Percentiles rank a stretch among this genome's conserved stretches.
phyloP scores from a whole-genome alignment of 2,797 vertebrate genomes.

The Myiotriccus ornatus region DNA sequence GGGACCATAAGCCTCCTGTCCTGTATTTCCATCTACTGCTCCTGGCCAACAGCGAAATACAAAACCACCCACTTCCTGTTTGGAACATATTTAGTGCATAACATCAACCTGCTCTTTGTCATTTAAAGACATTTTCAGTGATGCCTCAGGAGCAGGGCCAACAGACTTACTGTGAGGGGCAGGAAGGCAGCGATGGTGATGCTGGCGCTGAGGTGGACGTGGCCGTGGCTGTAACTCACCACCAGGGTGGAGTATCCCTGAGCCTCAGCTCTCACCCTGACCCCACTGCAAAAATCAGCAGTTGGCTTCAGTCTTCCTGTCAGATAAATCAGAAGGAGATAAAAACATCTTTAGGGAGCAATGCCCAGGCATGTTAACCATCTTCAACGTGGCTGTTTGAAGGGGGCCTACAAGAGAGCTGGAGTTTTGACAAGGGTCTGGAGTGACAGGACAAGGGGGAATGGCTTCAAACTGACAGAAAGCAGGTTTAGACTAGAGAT shows the following conservation, averaged over 20 bases:
- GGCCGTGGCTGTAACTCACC: conserved; percentile 78
- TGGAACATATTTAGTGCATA: no score
- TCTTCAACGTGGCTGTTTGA: neutral
- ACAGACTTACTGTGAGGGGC: conserved; percentile 83
- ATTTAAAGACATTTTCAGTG: neutral
- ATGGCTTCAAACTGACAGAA: neutral
- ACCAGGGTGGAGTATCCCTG: conserved; percentile 78
- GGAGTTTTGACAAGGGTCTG: neutral
- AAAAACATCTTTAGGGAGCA: neutral
- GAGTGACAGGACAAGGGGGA: neutral
- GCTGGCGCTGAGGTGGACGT: conserved; percentile 84
- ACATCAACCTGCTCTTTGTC: neutral
- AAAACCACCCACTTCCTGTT: neutral
- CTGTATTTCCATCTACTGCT: neutral
- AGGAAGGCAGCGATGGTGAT: conserved; percentile 89
- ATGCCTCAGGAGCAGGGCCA: neutral
- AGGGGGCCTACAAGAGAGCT: neutral
- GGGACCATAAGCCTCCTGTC: neutral
- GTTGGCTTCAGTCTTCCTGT: conserved; percentile 71
- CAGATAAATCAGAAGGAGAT: neutral
- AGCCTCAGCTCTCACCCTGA: conserved; percentile 82
- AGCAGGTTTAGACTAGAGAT: no score
- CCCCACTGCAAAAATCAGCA: conserved; percentile 72
- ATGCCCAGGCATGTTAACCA: neutral
- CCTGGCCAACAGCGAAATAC: neutral